Base-by-base conservation (phyloP, 2,888 invertebrate species). In the Habrosyne pyritoides region DNA sequence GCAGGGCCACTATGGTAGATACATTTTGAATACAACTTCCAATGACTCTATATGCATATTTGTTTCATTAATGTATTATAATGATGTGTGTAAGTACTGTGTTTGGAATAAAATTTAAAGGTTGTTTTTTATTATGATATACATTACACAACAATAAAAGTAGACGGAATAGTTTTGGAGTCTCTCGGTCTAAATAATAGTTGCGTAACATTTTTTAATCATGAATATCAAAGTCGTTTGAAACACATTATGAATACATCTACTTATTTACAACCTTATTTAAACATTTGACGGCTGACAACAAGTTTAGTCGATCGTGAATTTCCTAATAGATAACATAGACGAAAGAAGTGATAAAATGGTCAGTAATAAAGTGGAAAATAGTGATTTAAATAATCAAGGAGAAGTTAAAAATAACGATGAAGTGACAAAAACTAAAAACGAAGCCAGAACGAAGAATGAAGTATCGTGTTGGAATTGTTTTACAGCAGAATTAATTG, bases 381-480 rank as follows among this genome's bases (percentile, higher is more conserved):
- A 50, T 10, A 28, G 30, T 28, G 50, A 50, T 30, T 7, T 4
- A 46, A 42, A 53, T 53, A 62, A 12, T 18, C 8, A 42, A 18
- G 18, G 6, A 18, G 42, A n/a, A n/a, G 42, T 42, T 5, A 42
- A 42, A 42, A 33, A n/a, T n/a, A n/a, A 33, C n/a, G n/a, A 42
- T 57, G 60, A 61, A 68, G 66, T 56, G 59, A 69, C 63, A 74
- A 71, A 69, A 61, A 56, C 60, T 53, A 68, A 67, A 57, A 65
- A 67, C 52, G 57, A 64, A 66, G 67, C 63, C 47, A 74, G 64
- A 52, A 66, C 57, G 54, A 69, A 64, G 48, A 73, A 71, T 49
- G 86, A 86, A 54, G 71, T 81, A 56, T 82, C 84, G 47, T 90
- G 91, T 63, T 90, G 89, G 88, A 89, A 89, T 73, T 91, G 91